Percentiles rank a stretch among this genome's conserved stretches.
Evolutionary conservation across 2,888 invertebrate species (phyloP).

Genomic region (Empis stercorea): DNA sequence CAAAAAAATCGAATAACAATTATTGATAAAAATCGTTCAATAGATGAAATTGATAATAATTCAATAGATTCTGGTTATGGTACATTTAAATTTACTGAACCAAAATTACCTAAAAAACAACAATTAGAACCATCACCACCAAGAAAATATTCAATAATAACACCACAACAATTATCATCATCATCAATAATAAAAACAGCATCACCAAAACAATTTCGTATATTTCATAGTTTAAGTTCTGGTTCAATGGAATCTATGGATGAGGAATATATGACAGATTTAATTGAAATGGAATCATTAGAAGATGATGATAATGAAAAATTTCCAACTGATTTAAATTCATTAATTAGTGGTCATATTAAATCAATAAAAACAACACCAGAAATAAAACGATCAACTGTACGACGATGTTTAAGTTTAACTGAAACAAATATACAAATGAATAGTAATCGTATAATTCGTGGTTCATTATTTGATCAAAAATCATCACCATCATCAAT

Average conservation of each 20-base stretch:
- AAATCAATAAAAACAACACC: constrained; percentile 34
- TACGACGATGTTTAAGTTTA: constrained; percentile 39
- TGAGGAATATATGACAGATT: constrained; percentile 49
- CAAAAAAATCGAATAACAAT: constrained; percentile 15
- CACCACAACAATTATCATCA: neutral
- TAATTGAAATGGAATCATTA: constrained; percentile 45
- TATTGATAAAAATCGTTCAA: constrained; percentile 13
- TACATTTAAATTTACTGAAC: constrained; percentile 35
- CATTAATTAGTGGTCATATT: constrained; percentile 44
- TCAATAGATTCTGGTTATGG: constrained; percentile 48
- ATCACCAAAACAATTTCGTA: constrained; percentile 29
- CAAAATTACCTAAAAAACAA: constrained; percentile 23
- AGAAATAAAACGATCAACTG: constrained; percentile 35
- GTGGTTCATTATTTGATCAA: constrained; percentile 40
- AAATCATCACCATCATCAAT: constrained; percentile 4
- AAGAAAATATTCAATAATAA: constrained; percentile 10
- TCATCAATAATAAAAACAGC: too few species aligned
- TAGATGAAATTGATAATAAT: constrained; percentile 37
- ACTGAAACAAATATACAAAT: constrained; percentile 31
- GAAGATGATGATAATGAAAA: constrained; percentile 32
- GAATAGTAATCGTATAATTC: constrained; percentile 33
- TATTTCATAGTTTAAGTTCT: constrained; percentile 39
- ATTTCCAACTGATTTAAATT: constrained; percentile 45
- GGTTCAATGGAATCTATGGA: constrained; percentile 47
- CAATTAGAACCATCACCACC: neutral